A percentile compares a stretch with the other conserved stretches of the same genome.
Conservation (phyloP, 2,888 invertebrate genomes). For the Cecidostiba fungosa region DNA sequence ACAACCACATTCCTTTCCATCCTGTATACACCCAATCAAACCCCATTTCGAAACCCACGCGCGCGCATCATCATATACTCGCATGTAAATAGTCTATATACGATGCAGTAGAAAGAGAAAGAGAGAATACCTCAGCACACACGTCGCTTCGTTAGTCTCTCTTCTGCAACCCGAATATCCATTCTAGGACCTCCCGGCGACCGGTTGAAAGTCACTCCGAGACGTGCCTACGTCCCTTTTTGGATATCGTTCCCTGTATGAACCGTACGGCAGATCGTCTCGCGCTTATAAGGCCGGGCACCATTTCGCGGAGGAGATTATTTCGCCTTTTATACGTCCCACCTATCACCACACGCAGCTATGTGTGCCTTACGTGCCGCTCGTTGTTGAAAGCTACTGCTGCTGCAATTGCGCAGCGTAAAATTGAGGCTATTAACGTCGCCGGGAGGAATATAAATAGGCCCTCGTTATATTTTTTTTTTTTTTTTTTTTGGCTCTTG, state of each 20-base stretch:
- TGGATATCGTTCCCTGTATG: constrained; percentile 3
- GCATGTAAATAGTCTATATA: not conserved
- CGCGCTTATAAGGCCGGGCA: not conserved
- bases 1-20: not conserved
- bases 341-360: not conserved
- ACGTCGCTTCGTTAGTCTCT: constrained; percentile 9
- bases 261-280: not conserved
- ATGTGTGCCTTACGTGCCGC: not conserved
- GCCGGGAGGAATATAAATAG: constrained; percentile 33
- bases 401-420: not conserved
- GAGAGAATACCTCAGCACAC: not conserved
- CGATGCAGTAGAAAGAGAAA: not conserved
- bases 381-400: not conserved
- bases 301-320: constrained; percentile 43
- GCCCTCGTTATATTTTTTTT: constrained; percentile 18
- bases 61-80: not conserved
- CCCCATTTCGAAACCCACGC: not conserved
- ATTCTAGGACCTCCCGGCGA: not conserved
- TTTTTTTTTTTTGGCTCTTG: not conserved
- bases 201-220: not conserved
- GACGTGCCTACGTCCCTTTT: not conserved
- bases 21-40: not conserved
- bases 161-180: not conserved
- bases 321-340: constrained; percentile 33
- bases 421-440: constrained; percentile 49